Evolutionary conservation across 2,888 invertebrate species (phyloP), one percentile per base, ranked within the genome.

Genomic region (Lacanobia oleracea): DNA sequence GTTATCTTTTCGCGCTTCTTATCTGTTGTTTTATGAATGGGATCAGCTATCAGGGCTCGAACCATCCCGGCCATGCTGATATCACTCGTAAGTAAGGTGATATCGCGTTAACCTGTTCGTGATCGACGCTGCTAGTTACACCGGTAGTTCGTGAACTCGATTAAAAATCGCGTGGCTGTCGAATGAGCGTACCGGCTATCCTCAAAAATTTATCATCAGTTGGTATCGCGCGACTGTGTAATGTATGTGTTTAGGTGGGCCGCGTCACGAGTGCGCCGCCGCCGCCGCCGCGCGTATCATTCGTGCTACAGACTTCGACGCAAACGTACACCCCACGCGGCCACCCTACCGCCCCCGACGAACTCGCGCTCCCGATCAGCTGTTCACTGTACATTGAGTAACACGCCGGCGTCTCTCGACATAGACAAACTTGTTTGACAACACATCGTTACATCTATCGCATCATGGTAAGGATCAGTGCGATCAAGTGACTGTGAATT

Each of bases 391-490:
- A 86, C 61, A 84, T 83, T 81, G 73, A 84, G 77, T 81, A 74
- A 81, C 75, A 86, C 84, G 78, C 78, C 89, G 86, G 88, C 88
- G 80, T 83, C 81, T 83, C 83, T 83, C 82, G 77, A 82, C 84
- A 75, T 86, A 76, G 82, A 86, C 77, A 80, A 86, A 87, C 86
- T 89, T 90, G 90, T 90, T 91, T 90, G 87, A 89, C 87, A 89
- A 91, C 89, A 90, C 85, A 84, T 85, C 84, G 78, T 50, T 86
- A 80, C 77, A 84, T 80, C 71, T 82, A 83, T 75, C 87, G 84
- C 94, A 94, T 85, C 90, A 95, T 95, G 95, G 95, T 95, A 95
- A 95, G 95, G 88, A 90, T 74, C 84, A 88, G 91, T 93, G 93
- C 83, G 77, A 81, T 73, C 76, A 62, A 90, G 93, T 93, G 93